Conservation (phyloP, 2,888 invertebrate genomes). For the Tineola bisselliella region DNA sequence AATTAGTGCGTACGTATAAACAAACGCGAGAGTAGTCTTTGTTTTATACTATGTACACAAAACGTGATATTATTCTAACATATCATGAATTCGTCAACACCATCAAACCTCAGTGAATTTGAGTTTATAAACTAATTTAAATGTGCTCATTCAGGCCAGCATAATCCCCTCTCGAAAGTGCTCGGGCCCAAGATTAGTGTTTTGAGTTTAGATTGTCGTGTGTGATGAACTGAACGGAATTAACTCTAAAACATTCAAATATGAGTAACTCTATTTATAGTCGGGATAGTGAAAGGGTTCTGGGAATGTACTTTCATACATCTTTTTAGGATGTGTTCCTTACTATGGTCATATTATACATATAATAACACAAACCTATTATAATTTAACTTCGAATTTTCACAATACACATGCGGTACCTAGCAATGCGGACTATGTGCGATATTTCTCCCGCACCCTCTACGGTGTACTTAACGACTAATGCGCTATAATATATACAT, state of each 20-base stretch:
- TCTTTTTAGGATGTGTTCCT: background rate
- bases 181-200: slow-evolving; percentile 29
- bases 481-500: too few relatives aligned
- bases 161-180: slow-evolving; percentile 30
- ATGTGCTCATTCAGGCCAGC: slow-evolving; percentile 24
- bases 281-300: background rate
- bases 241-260: slow-evolving; percentile 2
- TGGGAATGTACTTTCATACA: background rate
- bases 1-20: too few relatives aligned
- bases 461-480: too few relatives aligned
- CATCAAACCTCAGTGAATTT: slow-evolving; percentile 22
- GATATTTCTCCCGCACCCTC: too few relatives aligned
- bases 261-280: slow-evolving; percentile 9
- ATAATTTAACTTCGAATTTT: too few relatives aligned
- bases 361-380: too few relatives aligned
- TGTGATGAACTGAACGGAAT: slow-evolving; percentile 20
- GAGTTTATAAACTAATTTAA: slow-evolving; percentile 26
- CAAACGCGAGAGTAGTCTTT: too few relatives aligned
- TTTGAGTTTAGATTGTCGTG: slow-evolving; percentile 25
- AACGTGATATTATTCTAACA: background rate
- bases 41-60: too few relatives aligned
- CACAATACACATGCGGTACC: too few relatives aligned
- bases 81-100: background rate
- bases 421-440: too few relatives aligned
- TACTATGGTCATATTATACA: too few relatives aligned